Evolutionary conservation across 1,140 invertebrate genomes (phyloP).

Genomic region (Drosophila insularis): DNA sequence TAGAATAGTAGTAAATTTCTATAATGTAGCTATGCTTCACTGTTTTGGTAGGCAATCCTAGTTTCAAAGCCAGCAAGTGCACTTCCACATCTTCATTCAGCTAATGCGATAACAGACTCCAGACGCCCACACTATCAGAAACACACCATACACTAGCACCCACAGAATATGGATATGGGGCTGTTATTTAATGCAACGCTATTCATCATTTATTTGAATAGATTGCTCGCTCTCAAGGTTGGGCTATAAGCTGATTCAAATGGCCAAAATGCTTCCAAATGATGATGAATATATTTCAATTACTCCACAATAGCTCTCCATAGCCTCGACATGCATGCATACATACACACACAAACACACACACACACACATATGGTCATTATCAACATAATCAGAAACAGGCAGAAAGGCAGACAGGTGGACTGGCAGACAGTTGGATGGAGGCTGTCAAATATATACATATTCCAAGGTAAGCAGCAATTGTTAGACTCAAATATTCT

Average conservation of each 20-base stretch:
- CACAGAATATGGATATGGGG: neutral
- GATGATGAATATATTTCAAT: conserved; percentile 64
- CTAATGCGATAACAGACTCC: neutral
- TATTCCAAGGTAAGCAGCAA: neutral
- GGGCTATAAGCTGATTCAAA: conserved; percentile 46
- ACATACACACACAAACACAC: too few species aligned
- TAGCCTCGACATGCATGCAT: neutral
- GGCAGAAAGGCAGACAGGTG: conserved; percentile 3
- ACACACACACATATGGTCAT: neutral
- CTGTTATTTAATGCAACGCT: conserved; percentile 49
- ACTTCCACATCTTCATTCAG: neutral
- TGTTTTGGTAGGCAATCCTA: conserved; percentile 22
- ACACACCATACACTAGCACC: neutral
- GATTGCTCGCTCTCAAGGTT: conserved; percentile 25
- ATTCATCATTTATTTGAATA: conserved; percentile 62
- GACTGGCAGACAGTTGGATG: neutral
- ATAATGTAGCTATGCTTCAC: too few species aligned
- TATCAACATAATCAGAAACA: neutral
- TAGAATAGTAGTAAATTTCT: too few species aligned
- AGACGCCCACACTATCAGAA: neutral
- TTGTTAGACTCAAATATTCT: conserved; percentile 7
- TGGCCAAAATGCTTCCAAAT: conserved; percentile 61
- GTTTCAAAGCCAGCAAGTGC: neutral
- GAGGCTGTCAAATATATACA: too few species aligned
- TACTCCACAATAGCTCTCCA: conserved; percentile 52